A percentile compares a stretch with the other conserved stretches of the same genome.
phyloP scores from a whole-genome alignment of 2,888 invertebrate genomes.

The Cryptus armator region DNA sequence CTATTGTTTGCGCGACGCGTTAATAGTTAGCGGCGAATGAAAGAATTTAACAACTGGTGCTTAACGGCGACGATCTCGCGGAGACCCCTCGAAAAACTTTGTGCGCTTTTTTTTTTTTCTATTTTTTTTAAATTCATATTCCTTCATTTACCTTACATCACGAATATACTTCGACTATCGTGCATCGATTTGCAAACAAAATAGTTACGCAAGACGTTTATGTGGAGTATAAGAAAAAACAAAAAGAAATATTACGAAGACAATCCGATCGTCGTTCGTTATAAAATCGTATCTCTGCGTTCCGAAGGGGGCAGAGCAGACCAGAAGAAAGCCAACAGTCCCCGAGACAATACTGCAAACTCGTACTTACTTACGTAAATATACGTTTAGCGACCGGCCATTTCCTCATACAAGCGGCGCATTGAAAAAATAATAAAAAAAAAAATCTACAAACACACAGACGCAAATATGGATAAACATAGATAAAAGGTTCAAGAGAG shows the following conservation, averaged over 20 bases:
- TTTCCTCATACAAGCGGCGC: constrained; percentile 21
- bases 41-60: constrained; percentile 71
- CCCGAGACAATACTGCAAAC: constrained; percentile 13
- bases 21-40: constrained; percentile 73
- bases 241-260: not conserved
- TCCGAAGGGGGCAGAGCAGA: constrained; percentile 40
- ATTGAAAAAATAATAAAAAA: constrained; percentile 43
- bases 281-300: constrained; percentile 5
- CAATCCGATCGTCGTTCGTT: not conserved
- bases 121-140: not conserved
- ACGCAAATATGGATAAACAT: constrained; percentile 38
- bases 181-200: not conserved
- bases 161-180: not conserved
- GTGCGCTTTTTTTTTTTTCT: constrained; percentile 1
- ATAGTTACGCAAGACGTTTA: constrained; percentile 1
- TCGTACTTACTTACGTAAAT: constrained; percentile 63
- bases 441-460: constrained; percentile 31
- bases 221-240: not conserved
- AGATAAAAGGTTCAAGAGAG: constrained; percentile 52
- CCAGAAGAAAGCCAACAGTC: constrained; percentile 36
- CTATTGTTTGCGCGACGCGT: constrained; percentile 73
- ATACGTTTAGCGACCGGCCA: constrained; percentile 60
- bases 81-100: not conserved
- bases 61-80: constrained; percentile 61
- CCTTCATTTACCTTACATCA: not conserved